Conservation (phyloP, 2,797 vertebrate species). For the Fundulus diaphanus region DNA sequence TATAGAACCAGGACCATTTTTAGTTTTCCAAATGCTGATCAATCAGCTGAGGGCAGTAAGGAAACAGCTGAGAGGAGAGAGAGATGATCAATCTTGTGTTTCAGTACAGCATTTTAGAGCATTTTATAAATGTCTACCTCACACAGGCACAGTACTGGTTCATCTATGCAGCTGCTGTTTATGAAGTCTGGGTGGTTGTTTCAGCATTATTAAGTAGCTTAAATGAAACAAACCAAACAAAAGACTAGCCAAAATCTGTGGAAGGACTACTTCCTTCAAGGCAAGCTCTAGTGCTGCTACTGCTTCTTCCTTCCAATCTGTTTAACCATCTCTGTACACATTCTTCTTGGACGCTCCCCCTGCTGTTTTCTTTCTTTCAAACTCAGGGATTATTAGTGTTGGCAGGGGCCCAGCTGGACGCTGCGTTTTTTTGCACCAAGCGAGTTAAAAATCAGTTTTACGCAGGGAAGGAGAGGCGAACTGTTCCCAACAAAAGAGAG, state of each 20-base stretch:
- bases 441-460: constrained; percentile 5
- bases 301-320: constrained; percentile 22
- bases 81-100: background rate
- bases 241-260: background rate
- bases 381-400: constrained; percentile 59
- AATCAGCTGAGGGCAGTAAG: background rate
- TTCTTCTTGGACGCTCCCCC: constrained; percentile 29
- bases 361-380: constrained; percentile 45
- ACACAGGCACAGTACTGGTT: background rate
- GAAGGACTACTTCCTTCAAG: background rate
- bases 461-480: background rate
- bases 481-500: background rate
- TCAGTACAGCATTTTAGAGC: background rate
- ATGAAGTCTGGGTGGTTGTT: background rate
- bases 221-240: background rate
- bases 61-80: background rate
- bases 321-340: constrained; percentile 29
- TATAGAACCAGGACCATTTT: background rate
- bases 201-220: background rate
- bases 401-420: constrained; percentile 53
- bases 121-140: background rate
- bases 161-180: background rate
- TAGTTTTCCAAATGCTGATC: background rate
- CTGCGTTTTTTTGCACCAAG: background rate
- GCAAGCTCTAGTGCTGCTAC: background rate